phyloP scores from a whole-genome alignment of 2,113 vertebrate species.

The Onychostruthus taczanowskii region DNA sequence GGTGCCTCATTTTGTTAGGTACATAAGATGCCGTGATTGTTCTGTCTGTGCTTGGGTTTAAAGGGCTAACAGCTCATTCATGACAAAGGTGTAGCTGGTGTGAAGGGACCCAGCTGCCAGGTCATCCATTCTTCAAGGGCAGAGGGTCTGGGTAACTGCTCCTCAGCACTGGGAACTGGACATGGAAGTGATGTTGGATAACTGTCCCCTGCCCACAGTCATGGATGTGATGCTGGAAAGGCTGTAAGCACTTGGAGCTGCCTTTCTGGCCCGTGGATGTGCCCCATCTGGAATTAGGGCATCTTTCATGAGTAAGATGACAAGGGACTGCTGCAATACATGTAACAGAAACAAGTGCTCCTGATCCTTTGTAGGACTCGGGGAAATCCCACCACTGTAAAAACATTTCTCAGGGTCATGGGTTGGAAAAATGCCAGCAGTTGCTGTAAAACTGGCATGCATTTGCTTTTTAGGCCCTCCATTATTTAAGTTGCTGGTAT shows the following conservation, averaged over 20 bases:
- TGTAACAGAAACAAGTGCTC: background rate
- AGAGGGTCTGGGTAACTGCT: background rate
- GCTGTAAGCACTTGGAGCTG: background rate
- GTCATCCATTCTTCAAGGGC: background rate
- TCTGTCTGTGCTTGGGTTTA: background rate
- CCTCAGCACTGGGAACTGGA: background rate
- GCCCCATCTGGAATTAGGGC: background rate
- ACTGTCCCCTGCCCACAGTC: background rate
- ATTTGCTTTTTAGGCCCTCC: background rate
- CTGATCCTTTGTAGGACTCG: accelerated
- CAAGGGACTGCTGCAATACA: background rate
- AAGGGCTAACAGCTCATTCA: background rate
- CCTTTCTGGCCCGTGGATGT: background rate
- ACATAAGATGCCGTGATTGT: accelerated
- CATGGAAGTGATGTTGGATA: background rate
- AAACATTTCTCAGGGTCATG: background rate
- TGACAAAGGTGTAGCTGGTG: background rate
- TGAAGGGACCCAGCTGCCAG: background rate
- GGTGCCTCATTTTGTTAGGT: background rate
- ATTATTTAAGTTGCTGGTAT: background rate
- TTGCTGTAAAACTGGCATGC: background rate
- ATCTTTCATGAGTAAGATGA: background rate
- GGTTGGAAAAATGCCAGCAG: background rate
- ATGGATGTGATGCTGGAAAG: background rate
- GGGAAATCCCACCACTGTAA: background rate